Conservation (phyloP, 1,140 invertebrate genomes). For the Magallana gigas region DNA sequence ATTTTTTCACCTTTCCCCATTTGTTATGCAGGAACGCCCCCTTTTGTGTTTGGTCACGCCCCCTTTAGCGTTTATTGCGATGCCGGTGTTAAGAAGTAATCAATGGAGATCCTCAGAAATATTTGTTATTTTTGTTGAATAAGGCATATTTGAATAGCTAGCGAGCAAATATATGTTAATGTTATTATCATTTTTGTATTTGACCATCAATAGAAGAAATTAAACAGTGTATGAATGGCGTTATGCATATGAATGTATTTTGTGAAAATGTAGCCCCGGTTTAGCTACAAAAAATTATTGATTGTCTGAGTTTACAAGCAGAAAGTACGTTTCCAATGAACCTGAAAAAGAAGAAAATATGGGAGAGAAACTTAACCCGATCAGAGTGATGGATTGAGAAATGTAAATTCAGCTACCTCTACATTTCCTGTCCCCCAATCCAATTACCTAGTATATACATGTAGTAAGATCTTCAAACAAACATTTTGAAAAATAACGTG, state of each 20-base stretch:
- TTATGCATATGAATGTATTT: conserved; percentile 15
- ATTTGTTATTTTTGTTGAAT: conserved; percentile 22
- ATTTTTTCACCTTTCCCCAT: conserved; percentile 34
- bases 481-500: too few relatives aligned
- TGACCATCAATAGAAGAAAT: not conserved
- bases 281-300: not conserved
- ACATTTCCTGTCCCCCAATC: too few relatives aligned
- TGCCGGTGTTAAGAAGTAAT: conserved; percentile 10
- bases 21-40: conserved; percentile 27
- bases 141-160: not conserved
- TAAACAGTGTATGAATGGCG: not conserved
- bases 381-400: too few relatives aligned
- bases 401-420: too few relatives aligned
- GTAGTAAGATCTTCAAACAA: too few relatives aligned
- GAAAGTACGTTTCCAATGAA: conserved; percentile 27
- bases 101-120: conserved; percentile 33
- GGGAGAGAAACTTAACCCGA: too few relatives aligned
- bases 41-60: conserved; percentile 26
- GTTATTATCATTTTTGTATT: conserved; percentile 2
- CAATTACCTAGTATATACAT: too few relatives aligned
- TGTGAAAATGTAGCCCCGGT: conserved; percentile 17
- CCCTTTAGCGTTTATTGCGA: conserved; percentile 20
- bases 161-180: conserved; percentile 25
- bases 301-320: not conserved
- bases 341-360: not conserved